These are phyloP conservation scores for Callipepla squamata DNA, from an alignment of 2,113 vertebrate species.

Conservation along the genomic window DNA sequence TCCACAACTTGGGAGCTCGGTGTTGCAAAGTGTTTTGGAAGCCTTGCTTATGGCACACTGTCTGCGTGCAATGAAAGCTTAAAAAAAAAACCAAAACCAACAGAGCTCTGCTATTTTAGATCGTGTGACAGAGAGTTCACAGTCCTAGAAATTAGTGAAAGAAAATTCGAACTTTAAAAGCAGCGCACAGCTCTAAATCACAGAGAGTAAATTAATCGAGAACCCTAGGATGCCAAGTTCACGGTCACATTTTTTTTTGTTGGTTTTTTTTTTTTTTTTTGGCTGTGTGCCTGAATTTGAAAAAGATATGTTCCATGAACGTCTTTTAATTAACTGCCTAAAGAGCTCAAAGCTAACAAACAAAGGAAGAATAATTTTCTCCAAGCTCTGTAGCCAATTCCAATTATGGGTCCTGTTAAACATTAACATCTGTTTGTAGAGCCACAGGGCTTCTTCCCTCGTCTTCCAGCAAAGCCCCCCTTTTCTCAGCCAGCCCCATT, in stretches of 20 bases:
- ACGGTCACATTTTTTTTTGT: not conserved
- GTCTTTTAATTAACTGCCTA: constrained; percentile 30
- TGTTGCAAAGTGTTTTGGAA: not conserved
- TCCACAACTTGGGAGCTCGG: not conserved
- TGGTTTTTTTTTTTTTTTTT: not conserved
- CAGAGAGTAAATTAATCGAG: not conserved
- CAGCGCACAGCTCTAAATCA: not conserved
- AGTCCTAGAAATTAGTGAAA: not conserved
- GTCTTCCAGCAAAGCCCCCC: not conserved
- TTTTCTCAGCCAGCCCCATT: not conserved
- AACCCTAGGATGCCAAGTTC: not conserved
- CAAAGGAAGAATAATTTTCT: not conserved
- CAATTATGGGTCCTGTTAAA: not conserved
- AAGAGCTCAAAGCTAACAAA: constrained; percentile 24
- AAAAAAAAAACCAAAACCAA: not conserved
- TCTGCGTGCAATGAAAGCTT: not conserved
- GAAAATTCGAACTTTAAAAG: not conserved
- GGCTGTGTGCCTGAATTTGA: not conserved
- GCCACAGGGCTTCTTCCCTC: not conserved
- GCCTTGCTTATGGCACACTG: not conserved
- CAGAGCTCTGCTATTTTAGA: not conserved
- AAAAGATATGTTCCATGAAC: not conserved
- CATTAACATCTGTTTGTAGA: not conserved
- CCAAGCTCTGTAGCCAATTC: not conserved
- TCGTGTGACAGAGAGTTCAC: not conserved